Conservation (phyloP, 2,113 vertebrate genomes). For the Grallaria varia region DNA sequence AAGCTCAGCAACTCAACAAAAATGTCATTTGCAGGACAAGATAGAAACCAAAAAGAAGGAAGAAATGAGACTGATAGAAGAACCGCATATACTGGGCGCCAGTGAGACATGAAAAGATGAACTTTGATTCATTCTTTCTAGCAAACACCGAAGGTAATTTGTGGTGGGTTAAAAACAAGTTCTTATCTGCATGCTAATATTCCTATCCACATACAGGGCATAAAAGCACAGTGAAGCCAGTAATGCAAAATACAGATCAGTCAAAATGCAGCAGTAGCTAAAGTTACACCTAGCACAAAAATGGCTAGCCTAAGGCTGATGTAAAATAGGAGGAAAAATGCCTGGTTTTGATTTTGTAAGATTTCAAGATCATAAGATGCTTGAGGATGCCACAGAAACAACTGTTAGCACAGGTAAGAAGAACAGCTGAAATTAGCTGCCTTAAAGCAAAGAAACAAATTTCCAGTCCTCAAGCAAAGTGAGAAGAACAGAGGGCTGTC, state of each 20-base stretch:
- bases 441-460: not conserved
- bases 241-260: not conserved
- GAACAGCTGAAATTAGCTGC: not conserved
- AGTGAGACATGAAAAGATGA: not conserved
- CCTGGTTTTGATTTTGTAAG: not conserved
- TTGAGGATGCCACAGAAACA: not conserved
- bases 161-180: not conserved
- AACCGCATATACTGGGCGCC: fast-evolving
- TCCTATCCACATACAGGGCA: not conserved
- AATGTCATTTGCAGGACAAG: not conserved
- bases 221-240: not conserved
- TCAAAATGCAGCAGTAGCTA: not conserved
- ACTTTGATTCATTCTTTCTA: not conserved
- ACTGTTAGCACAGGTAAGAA: not conserved
- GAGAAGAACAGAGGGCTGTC: not conserved
- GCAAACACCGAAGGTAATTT: not conserved
- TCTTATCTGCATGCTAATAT: not conserved
- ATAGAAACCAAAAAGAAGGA: not conserved
- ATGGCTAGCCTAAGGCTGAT: not conserved
- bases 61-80: not conserved
- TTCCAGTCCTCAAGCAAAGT: not conserved
- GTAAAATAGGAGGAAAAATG: not conserved
- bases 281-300: not conserved
- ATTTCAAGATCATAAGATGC: not conserved
- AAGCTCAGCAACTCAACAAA: not conserved